phyloP scores from a whole-genome alignment of 2,888 invertebrate genomes.

The Trachelus tabidus region DNA sequence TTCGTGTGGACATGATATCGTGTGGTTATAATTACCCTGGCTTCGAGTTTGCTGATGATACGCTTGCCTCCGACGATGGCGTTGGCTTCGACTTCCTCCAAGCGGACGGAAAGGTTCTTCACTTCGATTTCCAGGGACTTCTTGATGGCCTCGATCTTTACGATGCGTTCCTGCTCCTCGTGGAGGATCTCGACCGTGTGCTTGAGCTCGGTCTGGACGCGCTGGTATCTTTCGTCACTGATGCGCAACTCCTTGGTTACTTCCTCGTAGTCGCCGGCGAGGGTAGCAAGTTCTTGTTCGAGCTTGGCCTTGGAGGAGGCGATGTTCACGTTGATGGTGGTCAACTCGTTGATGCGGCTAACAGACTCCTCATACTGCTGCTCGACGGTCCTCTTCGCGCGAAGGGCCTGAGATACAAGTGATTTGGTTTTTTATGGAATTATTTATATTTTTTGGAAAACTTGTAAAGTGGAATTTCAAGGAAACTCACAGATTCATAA shows the following conservation, averaged over 20 bases:
- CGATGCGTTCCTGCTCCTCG: slow-evolving; percentile 96
- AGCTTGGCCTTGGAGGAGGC: slow-evolving; percentile 94
- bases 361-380: slow-evolving; percentile 90
- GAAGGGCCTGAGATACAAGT: slow-evolving; percentile 76
- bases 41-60: slow-evolving; percentile 97
- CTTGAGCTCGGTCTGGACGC: slow-evolving; percentile 91
- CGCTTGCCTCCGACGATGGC: slow-evolving; percentile 97
- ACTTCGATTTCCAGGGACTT: slow-evolving; percentile 98
- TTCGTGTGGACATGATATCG: neutral
- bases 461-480: neutral
- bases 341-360: slow-evolving; percentile 93
- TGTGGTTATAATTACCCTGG: slow-evolving; percentile 68
- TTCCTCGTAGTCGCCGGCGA: slow-evolving; percentile 97
- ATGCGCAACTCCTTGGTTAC: slow-evolving; percentile 95
- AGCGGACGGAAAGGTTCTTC: slow-evolving; percentile 91
- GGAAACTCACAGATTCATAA: slow-evolving; percentile 78
- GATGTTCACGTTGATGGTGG: slow-evolving; percentile 94
- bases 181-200: slow-evolving; percentile 94
- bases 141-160: slow-evolving; percentile 97
- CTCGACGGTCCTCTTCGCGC: slow-evolving; percentile 91
- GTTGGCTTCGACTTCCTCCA: slow-evolving; percentile 97
- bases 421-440: neutral
- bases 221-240: slow-evolving; percentile 94
- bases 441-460: neutral
- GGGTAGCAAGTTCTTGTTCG: slow-evolving; percentile 91